These are phyloP conservation scores for Sarcophaga caerulescens DNA, from an alignment of 2,888 invertebrate genomes.

Conservation along the genomic window DNA sequence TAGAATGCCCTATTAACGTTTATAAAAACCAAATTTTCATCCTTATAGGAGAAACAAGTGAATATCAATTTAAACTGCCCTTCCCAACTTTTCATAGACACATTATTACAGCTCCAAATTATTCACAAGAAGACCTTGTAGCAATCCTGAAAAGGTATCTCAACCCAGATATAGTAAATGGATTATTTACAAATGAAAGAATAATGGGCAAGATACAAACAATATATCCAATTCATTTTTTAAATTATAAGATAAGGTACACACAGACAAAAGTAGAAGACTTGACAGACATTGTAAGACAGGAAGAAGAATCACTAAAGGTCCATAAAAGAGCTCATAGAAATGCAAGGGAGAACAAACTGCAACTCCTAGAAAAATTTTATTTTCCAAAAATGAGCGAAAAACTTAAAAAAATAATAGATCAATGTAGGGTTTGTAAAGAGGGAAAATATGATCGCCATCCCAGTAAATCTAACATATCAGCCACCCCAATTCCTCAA, in stretches of 20 bases:
- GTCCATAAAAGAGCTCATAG: constrained; percentile 1
- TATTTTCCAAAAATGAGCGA: constrained; percentile 25
- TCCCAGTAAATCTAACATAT: background rate
- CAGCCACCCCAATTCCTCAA: background rate
- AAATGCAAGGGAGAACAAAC: constrained; percentile 11
- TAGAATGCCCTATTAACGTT: constrained; percentile 37
- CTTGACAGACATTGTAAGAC: too few species aligned
- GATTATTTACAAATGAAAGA: background rate
- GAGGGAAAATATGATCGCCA: constrained; percentile 17
- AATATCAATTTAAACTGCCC: constrained; percentile 18
- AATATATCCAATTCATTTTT: constrained; percentile 10
- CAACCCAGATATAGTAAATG: background rate
- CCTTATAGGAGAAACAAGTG: constrained; percentile 1
- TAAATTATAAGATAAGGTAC: too few species aligned
- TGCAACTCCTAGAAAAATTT: constrained; percentile 9
- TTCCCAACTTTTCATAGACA: constrained; percentile 30
- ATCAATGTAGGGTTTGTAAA: constrained; percentile 12
- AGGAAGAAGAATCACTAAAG: too few species aligned
- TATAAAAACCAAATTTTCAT: constrained; percentile 53
- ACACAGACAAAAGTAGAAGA: too few species aligned
- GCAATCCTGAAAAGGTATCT: background rate
- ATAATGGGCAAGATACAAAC: constrained; percentile 4
- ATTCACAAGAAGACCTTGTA: constrained; percentile 3
- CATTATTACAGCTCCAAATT: background rate
- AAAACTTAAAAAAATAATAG: constrained; percentile 33